Evolutionary conservation across 1,140 invertebrate genomes (phyloP), one percentile per base, ranked within the genome.

Genomic region (Drosophila pachea): DNA sequence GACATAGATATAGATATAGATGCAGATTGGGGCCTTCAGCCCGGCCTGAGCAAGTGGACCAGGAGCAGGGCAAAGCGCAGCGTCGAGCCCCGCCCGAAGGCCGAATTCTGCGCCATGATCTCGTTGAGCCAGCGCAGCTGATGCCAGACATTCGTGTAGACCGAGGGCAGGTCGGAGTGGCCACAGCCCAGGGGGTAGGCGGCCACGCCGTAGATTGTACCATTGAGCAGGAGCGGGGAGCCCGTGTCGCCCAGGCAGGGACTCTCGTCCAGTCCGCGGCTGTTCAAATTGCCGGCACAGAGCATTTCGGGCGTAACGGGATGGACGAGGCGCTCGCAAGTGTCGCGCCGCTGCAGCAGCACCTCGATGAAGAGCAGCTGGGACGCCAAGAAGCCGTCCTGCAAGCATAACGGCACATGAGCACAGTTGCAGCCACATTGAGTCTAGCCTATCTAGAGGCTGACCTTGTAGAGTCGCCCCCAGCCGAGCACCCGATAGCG

Each of bases 191-290:
- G 48, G 2, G 50, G 45, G 52, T 83, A 83, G 31, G 55, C 73
- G 1, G 61, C 72, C 22, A 83, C 31, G 5, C 78, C 78, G 11
- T 78, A 83, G 2, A 83, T n/a, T 1, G 68, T 84, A 0, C 22
- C 3, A 3, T 78, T 48, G 1, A 45, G 6, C 6, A 83, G 14
- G 0, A 83, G 42, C 0, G 78, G 78, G 33, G 11, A 45, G 0
- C 79, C 79, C 0, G 68, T 50, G 32, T 83, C 79, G 6, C 79
- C 79, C 14, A 55, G 61, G 55, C 79, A 83, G 0, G 79, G 73
- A 54, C 70, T 56, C 48, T 84, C 60, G 29, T 76, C 73, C 4
- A 33, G 36, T 1, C 9, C 29, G 7, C 42, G 48, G 0, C 45
- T 6, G 40, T 43, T 29, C 2, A 76, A 16, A 42, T 78, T 83